phyloP scores from a whole-genome alignment of 2,797 vertebrate species.

The Novumbra hubbsi region DNA sequence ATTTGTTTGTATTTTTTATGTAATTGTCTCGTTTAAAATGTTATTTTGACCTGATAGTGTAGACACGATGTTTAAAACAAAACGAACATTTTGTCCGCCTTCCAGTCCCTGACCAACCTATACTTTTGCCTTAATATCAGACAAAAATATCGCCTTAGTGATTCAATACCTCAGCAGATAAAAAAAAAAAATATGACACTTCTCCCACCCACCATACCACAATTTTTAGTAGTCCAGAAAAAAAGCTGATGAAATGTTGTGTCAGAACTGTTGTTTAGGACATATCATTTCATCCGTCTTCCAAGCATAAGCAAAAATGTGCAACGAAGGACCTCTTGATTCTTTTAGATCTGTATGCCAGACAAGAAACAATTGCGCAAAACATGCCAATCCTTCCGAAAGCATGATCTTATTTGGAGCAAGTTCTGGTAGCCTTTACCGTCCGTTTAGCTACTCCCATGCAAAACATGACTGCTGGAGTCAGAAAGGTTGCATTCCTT shows the following conservation, averaged over 20 bases:
- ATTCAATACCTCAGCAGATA: too few species aligned
- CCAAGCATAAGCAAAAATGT: background rate
- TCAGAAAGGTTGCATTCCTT: constrained; percentile 4
- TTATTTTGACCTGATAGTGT: too few species aligned
- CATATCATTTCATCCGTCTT: background rate
- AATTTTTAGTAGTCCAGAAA: background rate
- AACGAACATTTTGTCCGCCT: too few species aligned
- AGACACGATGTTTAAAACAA: too few species aligned
- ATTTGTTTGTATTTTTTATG: too few species aligned
- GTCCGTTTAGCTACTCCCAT: background rate
- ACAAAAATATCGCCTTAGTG: too few species aligned
- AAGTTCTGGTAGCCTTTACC: background rate
- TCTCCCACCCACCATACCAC: background rate
- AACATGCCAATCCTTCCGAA: background rate
- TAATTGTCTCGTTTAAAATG: too few species aligned
- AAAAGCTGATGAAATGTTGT: background rate
- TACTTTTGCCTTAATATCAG: too few species aligned
- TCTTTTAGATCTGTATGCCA: background rate
- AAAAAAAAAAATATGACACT: background rate
- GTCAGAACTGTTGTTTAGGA: background rate
- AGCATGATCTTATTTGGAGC: background rate
- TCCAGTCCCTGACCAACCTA: too few species aligned
- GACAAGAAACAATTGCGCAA: background rate
- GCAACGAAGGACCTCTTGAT: background rate
- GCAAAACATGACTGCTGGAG: constrained; percentile 1